Conservation (phyloP, 1,140 invertebrate genomes). For the Gerris buenoi region DNA sequence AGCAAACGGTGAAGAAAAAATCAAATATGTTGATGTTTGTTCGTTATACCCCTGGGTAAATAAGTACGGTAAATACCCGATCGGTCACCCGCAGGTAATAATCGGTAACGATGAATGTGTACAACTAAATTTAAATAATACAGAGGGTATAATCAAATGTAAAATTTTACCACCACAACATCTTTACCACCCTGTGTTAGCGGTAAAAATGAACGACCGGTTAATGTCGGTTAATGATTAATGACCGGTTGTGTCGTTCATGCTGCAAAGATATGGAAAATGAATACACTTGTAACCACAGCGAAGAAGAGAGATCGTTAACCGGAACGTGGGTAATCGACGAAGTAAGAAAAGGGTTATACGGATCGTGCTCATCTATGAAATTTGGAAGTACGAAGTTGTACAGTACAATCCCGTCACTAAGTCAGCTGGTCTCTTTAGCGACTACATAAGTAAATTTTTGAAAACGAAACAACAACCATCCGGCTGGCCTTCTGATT, state of each 20-base stretch:
- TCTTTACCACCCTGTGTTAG: neutral
- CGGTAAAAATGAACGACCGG: neutral
- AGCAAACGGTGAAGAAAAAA: neutral
- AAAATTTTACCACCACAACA: neutral
- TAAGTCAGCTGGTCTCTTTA: neutral
- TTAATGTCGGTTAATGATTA: no score
- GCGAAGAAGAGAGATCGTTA: neutral
- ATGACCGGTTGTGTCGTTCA: neutral
- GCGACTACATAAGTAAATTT: neutral
- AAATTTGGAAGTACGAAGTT: neutral
- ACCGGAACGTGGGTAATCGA: neutral
- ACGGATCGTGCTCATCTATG: neutral
- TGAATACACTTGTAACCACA: neutral
- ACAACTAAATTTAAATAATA: neutral
- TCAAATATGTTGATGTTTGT: neutral
- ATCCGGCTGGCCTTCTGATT: neutral
- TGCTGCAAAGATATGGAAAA: neutral
- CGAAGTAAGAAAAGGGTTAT: neutral
- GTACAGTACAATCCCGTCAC: neutral
- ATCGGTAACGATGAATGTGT: conserved; percentile 5
- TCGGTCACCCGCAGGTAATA: conserved; percentile 18
- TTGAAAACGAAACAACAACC: neutral
- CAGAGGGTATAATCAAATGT: neutral
- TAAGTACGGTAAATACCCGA: conserved; percentile 25
- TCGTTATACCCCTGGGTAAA: conserved; percentile 26